Percentiles rank a stretch among this genome's conserved stretches.
Conservation (phyloP, 1,140 invertebrate genomes). For the Lucilia cuprina region DNA sequence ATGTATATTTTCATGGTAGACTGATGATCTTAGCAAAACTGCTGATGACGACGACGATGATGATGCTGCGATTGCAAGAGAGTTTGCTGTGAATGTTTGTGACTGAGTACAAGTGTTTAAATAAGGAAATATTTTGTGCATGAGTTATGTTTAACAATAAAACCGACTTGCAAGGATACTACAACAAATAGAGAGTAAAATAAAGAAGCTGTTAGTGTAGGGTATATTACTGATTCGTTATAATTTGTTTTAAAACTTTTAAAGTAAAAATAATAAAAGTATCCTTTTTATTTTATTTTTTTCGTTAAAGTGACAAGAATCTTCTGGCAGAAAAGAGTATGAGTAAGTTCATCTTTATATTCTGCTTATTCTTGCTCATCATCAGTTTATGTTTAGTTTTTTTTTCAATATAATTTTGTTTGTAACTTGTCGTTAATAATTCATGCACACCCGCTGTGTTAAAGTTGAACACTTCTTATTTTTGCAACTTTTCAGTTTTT, state of each 20-base stretch:
- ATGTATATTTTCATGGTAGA: not conserved
- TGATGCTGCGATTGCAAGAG: not conserved
- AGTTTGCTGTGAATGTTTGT: not conserved
- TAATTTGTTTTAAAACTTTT: too few relatives aligned
- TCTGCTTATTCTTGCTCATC: not conserved
- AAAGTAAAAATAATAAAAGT: not conserved
- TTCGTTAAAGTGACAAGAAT: not conserved
- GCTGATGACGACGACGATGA: not conserved
- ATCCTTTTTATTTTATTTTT: not conserved
- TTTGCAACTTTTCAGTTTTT: not conserved
- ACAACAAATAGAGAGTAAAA: too few relatives aligned
- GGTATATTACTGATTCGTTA: too few relatives aligned
- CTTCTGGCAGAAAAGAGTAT: not conserved
- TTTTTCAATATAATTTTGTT: conserved; percentile 29
- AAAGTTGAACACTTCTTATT: conserved; percentile 39
- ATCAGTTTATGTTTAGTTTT: not conserved
- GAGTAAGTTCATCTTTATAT: not conserved
- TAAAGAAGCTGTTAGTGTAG: too few relatives aligned
- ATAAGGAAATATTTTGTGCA: not conserved
- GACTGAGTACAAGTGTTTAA: not conserved
- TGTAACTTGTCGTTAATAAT: conserved; percentile 39
- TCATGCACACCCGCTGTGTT: conserved; percentile 41
- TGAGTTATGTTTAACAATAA: not conserved
- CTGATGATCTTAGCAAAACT: not conserved
- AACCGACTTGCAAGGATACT: too few relatives aligned